phyloP scores from a whole-genome alignment of 2,797 vertebrate genomes.

The Gambusia yucatana region DNA sequence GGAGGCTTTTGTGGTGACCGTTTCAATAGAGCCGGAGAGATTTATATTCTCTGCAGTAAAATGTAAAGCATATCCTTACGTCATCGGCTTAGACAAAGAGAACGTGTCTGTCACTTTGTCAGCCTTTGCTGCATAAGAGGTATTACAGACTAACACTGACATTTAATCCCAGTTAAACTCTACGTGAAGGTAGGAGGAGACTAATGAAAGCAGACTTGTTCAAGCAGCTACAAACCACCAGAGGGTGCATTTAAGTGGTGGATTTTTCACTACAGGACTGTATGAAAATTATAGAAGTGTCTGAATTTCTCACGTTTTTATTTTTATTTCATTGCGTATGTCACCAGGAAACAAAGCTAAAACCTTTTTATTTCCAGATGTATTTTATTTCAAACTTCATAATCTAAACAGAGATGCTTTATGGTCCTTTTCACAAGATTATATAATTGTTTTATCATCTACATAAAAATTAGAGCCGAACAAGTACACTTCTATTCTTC shows the following conservation, averaged over 20 bases:
- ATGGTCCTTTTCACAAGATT: not conserved
- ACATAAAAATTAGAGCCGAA: not conserved
- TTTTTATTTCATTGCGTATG: not conserved
- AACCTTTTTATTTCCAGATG: not conserved
- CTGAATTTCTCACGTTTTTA: not conserved
- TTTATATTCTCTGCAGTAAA: constrained; percentile 7
- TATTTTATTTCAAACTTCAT: not conserved
- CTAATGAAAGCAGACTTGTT: not conserved
- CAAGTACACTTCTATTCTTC: not conserved
- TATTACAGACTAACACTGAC: not conserved
- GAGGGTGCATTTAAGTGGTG: constrained; percentile 2
- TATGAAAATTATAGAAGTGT: not conserved
- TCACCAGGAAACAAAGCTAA: not conserved
- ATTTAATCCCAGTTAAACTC: constrained; percentile 6
- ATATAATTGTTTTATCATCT: not conserved
- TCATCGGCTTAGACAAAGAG: constrained; percentile 31
- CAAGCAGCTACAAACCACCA: not conserved
- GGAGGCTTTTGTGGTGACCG: constrained; percentile 31
- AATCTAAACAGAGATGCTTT: not conserved
- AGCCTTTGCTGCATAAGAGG: constrained; percentile 1
- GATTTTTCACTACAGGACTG: not conserved
- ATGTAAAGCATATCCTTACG: constrained; percentile 18
- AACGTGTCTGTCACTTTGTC: constrained; percentile 18
- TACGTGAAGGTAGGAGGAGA: not conserved
- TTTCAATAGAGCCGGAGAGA: constrained; percentile 34